Base-by-base conservation (phyloP, 2,888 invertebrate species). In the Philonicus albiceps region DNA sequence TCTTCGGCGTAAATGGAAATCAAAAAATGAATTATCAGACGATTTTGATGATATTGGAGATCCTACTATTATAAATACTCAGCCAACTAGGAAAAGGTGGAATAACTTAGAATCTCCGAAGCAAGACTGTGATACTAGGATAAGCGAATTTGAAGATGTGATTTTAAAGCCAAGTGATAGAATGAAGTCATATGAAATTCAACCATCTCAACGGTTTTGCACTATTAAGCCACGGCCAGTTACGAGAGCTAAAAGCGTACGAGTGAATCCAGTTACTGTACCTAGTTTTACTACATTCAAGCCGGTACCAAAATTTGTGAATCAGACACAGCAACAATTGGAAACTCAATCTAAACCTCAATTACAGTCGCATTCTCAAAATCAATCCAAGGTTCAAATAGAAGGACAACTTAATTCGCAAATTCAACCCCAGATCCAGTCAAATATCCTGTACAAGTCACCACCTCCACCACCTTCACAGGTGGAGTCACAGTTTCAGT, bases 171-270 rank as follows among this genome's bases (percentile, higher is more conserved):
- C 55, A 19, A 64, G 78, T 37, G 76, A 76, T 78, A 55, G 74
- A 30, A 85, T 86, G 31, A 40, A 74, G 13, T 86, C 86, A 31
- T 81, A 86, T 27, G 83, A 83, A 34, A 83, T 83, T 83, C 27
- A 83, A 72, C 86, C 86, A 30, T 78, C 83, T 40, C 85, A 86
- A 30, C 83, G 87, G 86, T 3, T 85, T 89, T 88, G 88, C 81
- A 87, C 89, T 87, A 89, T 88, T 74, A 90, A 87, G 74, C 89
- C 89, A 87, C 90, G 87, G 87, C 90, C 90, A 85, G 90, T 89
- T 87, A 88, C 89, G 40, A 91, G 91, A 40, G 89, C 91, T 1
- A 90, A 90, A 74, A 91, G 91, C 7, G 90, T 90, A 13, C 89
- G 90, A 8, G 86, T 85, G 8, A 31, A 31, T n/a, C 85, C 85